Evolutionary conservation across 2,888 invertebrate species (phyloP).

Genomic region (Acrobasis consociella): DNA sequence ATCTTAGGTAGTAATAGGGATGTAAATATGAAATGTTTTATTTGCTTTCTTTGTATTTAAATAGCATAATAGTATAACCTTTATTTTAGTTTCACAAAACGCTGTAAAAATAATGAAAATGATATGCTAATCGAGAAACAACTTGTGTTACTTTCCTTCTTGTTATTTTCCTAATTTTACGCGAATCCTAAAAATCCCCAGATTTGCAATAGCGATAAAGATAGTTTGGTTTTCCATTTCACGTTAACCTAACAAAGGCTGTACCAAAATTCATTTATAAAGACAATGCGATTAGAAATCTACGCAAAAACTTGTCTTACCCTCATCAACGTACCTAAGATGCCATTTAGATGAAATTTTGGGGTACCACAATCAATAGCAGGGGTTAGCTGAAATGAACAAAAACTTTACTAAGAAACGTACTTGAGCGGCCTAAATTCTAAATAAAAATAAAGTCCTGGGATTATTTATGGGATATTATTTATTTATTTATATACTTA

Average conservation of each 20-base stretch:
- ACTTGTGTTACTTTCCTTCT: not conserved
- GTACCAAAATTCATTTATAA: conserved; percentile 24
- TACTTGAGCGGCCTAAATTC: not conserved
- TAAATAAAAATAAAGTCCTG: no score
- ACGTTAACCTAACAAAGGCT: not conserved
- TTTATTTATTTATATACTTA: no score
- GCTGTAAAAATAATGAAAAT: not conserved
- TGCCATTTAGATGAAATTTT: conserved; percentile 29
- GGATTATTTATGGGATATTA: no score
- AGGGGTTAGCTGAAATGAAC: not conserved
- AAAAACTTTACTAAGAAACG: not conserved
- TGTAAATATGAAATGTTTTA: no score
- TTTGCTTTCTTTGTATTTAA: no score
- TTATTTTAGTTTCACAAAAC: not conserved
- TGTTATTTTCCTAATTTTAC: not conserved
- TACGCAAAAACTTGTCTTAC: conserved; percentile 31
- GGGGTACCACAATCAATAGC: conserved; percentile 25
- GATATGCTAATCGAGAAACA: not conserved
- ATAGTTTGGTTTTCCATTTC: not conserved
- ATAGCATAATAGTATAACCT: not conserved
- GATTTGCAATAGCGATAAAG: not conserved
- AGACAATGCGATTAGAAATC: conserved; percentile 31
- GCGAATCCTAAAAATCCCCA: not conserved
- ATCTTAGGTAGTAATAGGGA: no score
- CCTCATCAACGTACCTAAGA: conserved; percentile 33